A percentile compares a stretch with the other conserved stretches of the same genome.
Evolutionary conservation across 2,113 vertebrate genomes (phyloP).

Genomic region (Prunella fulvescens): DNA sequence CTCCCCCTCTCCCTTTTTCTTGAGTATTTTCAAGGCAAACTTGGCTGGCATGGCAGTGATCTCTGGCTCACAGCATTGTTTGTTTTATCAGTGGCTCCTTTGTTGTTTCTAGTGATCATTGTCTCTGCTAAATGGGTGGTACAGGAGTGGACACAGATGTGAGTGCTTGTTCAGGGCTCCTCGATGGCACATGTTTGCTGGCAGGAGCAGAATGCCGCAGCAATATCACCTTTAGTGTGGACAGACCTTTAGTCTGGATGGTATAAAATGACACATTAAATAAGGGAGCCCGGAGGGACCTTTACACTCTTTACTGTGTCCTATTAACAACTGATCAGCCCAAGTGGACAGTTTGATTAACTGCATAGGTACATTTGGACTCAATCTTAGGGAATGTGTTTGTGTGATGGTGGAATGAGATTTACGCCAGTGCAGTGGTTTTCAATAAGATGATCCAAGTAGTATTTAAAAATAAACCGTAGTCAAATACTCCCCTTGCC

Average conservation of each 20-base stretch:
- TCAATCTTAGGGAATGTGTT: not conserved
- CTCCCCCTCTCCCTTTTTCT: not conserved
- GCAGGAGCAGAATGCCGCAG: conserved; percentile 46
- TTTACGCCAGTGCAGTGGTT: not conserved
- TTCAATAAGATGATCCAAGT: conserved; percentile 5
- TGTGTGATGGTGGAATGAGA: not conserved
- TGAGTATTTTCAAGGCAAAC: conserved; percentile 22
- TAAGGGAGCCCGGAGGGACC: conserved; percentile 44
- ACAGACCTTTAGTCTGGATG: not conserved
- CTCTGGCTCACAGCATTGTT: not conserved
- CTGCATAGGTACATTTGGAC: not conserved
- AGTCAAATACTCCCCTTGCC: not conserved
- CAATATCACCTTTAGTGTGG: not conserved
- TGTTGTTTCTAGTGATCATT: conserved; percentile 76
- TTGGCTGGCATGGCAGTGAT: conserved; percentile 23
- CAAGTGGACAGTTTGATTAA: conserved; percentile 5
- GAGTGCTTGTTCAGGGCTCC: conserved; percentile 22
- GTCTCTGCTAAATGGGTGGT: conserved; percentile 71
- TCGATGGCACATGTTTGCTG: conserved; percentile 55
- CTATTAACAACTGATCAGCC: not conserved
- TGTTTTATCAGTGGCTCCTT: conserved; percentile 64
- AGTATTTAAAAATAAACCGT: conserved; percentile 19
- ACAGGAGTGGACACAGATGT: conserved; percentile 50
- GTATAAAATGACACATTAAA: not conserved
- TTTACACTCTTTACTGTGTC: not conserved